Evolutionary conservation across 2,888 invertebrate species (phyloP).

Genomic region (Hymenopus coronatus): DNA sequence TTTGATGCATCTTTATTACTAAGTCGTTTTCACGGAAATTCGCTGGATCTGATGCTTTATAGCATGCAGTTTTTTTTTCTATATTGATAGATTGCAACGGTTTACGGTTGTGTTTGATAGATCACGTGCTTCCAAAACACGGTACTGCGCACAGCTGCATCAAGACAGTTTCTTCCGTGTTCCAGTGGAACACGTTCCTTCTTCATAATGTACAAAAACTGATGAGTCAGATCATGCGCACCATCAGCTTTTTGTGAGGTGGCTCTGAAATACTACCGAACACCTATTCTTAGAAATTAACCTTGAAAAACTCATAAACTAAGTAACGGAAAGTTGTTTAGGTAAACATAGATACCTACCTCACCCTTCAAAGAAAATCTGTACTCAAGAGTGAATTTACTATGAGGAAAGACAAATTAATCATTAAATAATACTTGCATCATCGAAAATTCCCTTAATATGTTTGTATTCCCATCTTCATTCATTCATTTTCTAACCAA

Average conservation of each 20-base stretch:
- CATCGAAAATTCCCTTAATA: no score
- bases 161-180: background rate
- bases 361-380: no score
- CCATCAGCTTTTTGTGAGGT: background rate
- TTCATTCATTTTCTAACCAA: no score
- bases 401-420: no score
- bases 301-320: background rate
- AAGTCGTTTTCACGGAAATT: background rate
- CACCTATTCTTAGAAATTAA: background rate
- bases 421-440: no score
- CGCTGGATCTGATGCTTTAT: background rate
- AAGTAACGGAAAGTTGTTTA: background rate
- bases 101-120: background rate
- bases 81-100: background rate
- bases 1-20: background rate
- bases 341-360: no score
- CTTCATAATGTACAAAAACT: background rate
- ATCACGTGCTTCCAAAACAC: background rate
- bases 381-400: no score
- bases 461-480: no score
- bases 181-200: background rate
- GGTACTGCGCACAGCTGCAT: background rate
- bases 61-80: background rate
- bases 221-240: background rate
- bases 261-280: background rate